Evolutionary conservation across 2,888 invertebrate species (phyloP), one percentile per base, ranked within the genome.

Genomic region (Zygogramma bicolorata): DNA sequence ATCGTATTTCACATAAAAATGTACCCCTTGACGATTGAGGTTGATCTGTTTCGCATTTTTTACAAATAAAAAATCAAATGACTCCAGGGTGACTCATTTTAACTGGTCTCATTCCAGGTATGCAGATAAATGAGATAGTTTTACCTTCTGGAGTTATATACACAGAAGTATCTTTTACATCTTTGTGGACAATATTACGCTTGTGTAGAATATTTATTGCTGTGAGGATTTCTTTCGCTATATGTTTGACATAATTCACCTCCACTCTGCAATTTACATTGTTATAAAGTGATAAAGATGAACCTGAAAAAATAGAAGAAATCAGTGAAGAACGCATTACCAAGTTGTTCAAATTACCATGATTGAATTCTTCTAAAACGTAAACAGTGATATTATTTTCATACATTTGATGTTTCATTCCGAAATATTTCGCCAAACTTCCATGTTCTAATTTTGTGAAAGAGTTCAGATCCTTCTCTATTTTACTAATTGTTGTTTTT

Each of bases 171-270:
- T 92, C 92, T 72, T 93, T 88, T n/a, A 97, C 87, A 86, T 95
- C 93, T 81, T 93, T 93, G 85, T 97, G 97, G 15, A 95, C 92
- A 1, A 97, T 92, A 76, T 94, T 93, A 75, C 93, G 93, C 79
- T 92, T 90, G 84, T 97, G 97, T 68, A 97, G 88, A 84, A 92
- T 95, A 42, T 91, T 91, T 34, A 97, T 86, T 13, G 94, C 95
- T 65, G 91, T 90, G 3, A 97, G 88, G 29, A 96, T 90, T 31
- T 94, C 95, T 60, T 89, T 88, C 0, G 93, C 93, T 34, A 96
- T 90, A 82, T 91, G 89, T 34, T 93, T 89, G 6, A 95, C 82
- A 67, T 92, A 85, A 69, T 89, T 89, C 6, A 88, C 83, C 57
- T 90, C 89, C 18, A 91, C 83, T 40, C 89, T 88, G 62, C 90